These are phyloP conservation scores for Hypomesus transpacificus DNA, from an alignment of 2,113 vertebrate species.

Conservation along the genomic window DNA sequence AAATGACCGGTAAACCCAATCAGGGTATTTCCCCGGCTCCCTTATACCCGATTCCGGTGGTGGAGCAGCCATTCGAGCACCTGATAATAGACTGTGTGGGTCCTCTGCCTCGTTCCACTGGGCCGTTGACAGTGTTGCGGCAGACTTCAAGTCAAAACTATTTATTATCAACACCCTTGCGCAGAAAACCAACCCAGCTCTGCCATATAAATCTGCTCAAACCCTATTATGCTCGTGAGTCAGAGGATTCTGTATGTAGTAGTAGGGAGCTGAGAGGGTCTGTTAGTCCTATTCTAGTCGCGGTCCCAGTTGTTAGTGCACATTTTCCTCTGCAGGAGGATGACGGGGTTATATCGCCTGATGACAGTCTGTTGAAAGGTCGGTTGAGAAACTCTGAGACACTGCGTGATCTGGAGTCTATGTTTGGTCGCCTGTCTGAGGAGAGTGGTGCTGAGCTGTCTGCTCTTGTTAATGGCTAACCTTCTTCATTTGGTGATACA, in stretches of 20 bases:
- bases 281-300: too few species aligned
- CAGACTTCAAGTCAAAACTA: constrained; percentile 7
- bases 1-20: constrained; percentile 6
- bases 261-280: background rate
- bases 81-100: background rate
- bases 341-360: background rate
- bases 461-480: background rate
- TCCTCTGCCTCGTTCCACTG: background rate
- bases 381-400: constrained; percentile 18
- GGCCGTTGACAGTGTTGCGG: background rate
- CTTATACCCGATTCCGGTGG: too few species aligned
- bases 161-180: background rate
- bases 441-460: background rate
- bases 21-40: too few species aligned
- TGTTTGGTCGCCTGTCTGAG: constrained; percentile 10
- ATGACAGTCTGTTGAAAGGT: background rate
- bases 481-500: constrained; percentile 1
- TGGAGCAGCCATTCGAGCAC: background rate
- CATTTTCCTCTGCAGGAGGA: background rate
- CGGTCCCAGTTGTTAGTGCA: background rate
- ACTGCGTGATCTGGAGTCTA: background rate
- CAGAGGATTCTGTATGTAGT: too few species aligned
- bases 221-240: background rate
- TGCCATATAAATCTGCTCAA: constrained; percentile 18
- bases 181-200: background rate